A percentile compares a stretch with the other conserved stretches of the same genome.
Conservation (phyloP, 2,888 invertebrate genomes). For the Orchestes rusci region DNA sequence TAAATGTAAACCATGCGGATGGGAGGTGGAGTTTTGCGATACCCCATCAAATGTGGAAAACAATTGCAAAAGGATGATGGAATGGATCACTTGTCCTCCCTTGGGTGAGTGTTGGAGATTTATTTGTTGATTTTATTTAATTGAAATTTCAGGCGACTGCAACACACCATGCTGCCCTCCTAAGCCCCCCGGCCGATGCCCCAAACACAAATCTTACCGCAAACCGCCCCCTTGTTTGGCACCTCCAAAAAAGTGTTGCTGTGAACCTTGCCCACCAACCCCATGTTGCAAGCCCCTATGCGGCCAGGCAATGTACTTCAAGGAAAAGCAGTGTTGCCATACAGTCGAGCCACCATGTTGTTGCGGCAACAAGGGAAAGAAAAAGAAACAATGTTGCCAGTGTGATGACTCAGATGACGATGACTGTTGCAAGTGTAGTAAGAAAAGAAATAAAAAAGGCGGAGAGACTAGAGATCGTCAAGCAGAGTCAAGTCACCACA, state of each 20-base stretch:
- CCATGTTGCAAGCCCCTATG: neutral
- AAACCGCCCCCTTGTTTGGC: too few species aligned
- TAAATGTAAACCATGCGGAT: conserved; percentile 35
- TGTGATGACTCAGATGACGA: conserved; percentile 8
- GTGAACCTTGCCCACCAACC: neutral
- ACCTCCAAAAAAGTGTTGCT: conserved; percentile 3
- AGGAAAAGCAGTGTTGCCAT: conserved; percentile 7
- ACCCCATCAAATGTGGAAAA: conserved; percentile 37
- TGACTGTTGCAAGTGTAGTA: conserved; percentile 3
- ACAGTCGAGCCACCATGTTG: conserved; percentile 4
- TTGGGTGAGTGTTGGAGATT: conserved; percentile 16
- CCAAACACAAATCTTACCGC: too few species aligned
- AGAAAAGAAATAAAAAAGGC: too few species aligned
- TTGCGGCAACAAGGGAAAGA: too few species aligned
- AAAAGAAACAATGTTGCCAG: too few species aligned
- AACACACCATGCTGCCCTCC: too few species aligned
- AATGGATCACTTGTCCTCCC: conserved; percentile 39
- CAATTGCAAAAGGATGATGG: conserved; percentile 36
- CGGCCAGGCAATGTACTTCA: neutral
- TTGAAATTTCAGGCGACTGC: too few species aligned
- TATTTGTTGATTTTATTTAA: too few species aligned
- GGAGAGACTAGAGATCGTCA: too few species aligned
- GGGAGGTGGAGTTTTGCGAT: conserved; percentile 40
- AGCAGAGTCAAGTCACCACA: too few species aligned
- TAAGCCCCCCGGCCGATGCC: too few species aligned